phyloP scores from a whole-genome alignment of 2,797 vertebrate genomes.

The Gadopsis marmoratus region DNA sequence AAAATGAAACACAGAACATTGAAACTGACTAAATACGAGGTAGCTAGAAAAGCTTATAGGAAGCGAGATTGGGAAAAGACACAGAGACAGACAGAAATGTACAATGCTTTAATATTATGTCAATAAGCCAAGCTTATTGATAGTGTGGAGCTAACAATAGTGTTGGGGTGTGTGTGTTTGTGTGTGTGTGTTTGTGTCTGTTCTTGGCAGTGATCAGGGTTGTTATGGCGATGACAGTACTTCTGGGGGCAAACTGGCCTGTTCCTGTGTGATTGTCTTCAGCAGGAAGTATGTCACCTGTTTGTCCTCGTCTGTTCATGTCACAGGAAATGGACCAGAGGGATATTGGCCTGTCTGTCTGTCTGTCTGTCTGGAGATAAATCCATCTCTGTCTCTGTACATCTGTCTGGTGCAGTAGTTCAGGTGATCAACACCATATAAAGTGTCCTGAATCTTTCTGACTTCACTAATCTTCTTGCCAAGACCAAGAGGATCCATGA shows the following conservation, averaged over 20 bases:
- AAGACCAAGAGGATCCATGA: not conserved
- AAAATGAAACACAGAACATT: constrained; percentile 25
- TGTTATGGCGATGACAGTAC: constrained; percentile 75
- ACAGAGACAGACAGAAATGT: constrained; percentile 56
- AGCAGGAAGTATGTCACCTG: constrained; percentile 81
- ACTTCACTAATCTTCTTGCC: not conserved
- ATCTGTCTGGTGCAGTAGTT: constrained; percentile 14
- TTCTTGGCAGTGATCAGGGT: constrained; percentile 52
- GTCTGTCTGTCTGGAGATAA: constrained; percentile 19
- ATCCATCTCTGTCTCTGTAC: constrained; percentile 22
- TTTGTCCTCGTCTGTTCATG: constrained; percentile 75
- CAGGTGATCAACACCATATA: not conserved
- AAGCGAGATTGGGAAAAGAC: constrained; percentile 50
- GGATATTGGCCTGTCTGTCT: constrained; percentile 38
- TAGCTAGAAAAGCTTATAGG: constrained; percentile 42
- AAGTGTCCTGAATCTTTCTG: not conserved
- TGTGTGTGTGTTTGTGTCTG: constrained; percentile 36
- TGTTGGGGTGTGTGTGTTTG: constrained; percentile 34
- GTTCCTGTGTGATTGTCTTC: constrained; percentile 82
- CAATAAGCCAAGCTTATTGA: constrained; percentile 73
- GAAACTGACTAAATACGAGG: constrained; percentile 41
- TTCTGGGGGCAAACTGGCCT: constrained; percentile 60
- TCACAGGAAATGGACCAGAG: constrained; percentile 78
- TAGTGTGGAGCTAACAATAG: constrained; percentile 75
- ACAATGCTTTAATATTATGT: constrained; percentile 69